phyloP scores from a whole-genome alignment of 2,888 invertebrate genomes.

The Netelia fuscicornis region DNA sequence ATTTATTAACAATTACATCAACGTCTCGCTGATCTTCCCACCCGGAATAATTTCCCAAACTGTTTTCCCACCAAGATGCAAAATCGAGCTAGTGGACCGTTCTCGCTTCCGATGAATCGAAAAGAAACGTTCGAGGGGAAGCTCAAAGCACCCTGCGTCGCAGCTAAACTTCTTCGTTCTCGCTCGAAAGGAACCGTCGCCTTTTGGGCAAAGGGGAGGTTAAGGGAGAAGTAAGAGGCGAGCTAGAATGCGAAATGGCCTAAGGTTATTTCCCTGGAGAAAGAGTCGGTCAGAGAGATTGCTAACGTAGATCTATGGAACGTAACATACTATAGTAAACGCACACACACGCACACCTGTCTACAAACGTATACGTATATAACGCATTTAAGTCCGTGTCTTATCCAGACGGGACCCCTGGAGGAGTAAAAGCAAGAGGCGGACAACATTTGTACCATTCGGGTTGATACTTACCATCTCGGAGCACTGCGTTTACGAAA shows the following conservation, averaged over 20 bases:
- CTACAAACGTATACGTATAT: background rate
- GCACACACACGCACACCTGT: constrained; percentile 1
- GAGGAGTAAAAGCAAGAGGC: constrained; percentile 35
- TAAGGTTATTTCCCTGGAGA: constrained; percentile 76
- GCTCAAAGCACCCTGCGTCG: constrained; percentile 37
- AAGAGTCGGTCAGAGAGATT: constrained; percentile 50
- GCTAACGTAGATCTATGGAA: constrained; percentile 32
- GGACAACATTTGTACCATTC: constrained; percentile 20
- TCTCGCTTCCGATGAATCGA: background rate
- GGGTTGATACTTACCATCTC: constrained; percentile 53
- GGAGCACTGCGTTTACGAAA: constrained; percentile 64
- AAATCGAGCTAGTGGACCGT: too few relatives aligned
- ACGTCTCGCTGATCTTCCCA: background rate
- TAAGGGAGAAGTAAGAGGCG: constrained; percentile 3
- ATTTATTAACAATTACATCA: too few relatives aligned
- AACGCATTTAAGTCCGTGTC: constrained; percentile 1
- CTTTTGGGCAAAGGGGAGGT: constrained; percentile 39
- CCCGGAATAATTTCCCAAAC: too few relatives aligned
- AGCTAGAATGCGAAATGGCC: constrained; percentile 71
- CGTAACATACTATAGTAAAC: constrained; percentile 4
- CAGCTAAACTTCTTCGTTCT: constrained; percentile 24
- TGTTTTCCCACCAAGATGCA: too few relatives aligned
- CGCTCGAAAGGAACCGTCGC: constrained; percentile 42
- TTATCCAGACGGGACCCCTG: constrained; percentile 44
- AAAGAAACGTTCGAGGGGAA: constrained; percentile 37